Evolutionary conservation across 2,888 invertebrate species (phyloP), one percentile per base, ranked within the genome.

Genomic region (Tenthredo notha): DNA sequence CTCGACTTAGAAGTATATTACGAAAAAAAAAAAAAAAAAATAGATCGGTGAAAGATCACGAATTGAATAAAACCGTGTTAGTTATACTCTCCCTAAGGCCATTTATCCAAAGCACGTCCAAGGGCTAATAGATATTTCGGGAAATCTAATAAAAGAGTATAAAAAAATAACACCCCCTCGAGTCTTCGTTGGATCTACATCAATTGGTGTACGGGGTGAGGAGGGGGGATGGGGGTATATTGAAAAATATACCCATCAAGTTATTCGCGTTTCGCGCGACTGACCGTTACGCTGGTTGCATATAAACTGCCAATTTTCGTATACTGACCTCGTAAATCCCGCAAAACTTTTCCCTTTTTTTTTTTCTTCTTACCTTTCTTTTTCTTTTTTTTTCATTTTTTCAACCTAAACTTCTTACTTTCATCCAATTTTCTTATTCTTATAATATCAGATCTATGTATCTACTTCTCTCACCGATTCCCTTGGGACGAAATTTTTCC

Each of bases 111-210:
- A 88, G 90, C 90, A 91, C 91, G 90, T 91, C 89, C 89, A 29
- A 29, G n/a, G 86, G 89, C 91, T 92, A 92, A 92, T 91, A 90
- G 91, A 88, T 90, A 88, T 61, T 25, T 88, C 90, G 87, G 87
- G 90, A 90, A 92, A 92, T 92, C 92, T 92, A 92, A 92, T 93
- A 47, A 92, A 92, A 92, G 91, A 93, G 37, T 92, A 37, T n/a
- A 33, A 70, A 93, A 93, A 93, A 92, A 92, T 92, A 93, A 92
- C 91, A 90, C 89, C 88, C 88, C 88, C 89, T 89, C 87, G 86
- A 87, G 86, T 89, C 87, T 88, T 10, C 10, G 3, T 25, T 61
- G 21, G 43, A 43, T 43, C 67, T 67, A 67, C 6, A 67, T 67
- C 67, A 61, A 25, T 61, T 29, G 25, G 61, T 67, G 25, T 67